Percentiles rank a stretch among this genome's conserved stretches.
Evolutionary conservation across 1,140 invertebrate genomes (phyloP).

Genomic region (Elysia chlorotica): DNA sequence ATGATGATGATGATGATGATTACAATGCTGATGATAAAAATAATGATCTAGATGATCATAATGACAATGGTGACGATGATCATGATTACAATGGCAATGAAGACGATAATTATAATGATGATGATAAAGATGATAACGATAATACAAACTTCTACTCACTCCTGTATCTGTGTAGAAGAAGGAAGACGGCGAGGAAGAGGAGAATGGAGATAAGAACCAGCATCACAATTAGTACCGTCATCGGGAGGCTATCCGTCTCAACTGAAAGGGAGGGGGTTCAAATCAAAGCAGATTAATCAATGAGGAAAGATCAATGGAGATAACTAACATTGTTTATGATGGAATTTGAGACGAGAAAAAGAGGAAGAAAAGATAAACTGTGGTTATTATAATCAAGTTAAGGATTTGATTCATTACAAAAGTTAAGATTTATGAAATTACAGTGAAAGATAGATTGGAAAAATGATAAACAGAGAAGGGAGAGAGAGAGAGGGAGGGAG

Average conservation of each 20-base stretch:
- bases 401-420: not conserved
- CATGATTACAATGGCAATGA: too few species aligned
- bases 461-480: too few species aligned
- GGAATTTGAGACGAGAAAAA: not conserved
- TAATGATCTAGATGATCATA: too few species aligned
- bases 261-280: too few species aligned
- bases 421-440: not conserved
- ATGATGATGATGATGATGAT: too few species aligned
- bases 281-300: not conserved
- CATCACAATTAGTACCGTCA: conserved; percentile 23
- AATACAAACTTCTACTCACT: conserved; percentile 23
- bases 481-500: too few species aligned
- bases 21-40: too few species aligned
- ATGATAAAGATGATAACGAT: too few species aligned
- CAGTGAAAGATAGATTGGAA: too few species aligned
- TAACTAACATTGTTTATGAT: not conserved
- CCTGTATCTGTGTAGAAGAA: conserved; percentile 15
- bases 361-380: not conserved
- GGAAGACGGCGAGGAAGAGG: conserved; percentile 19
- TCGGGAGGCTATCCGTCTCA: conserved; percentile 13
- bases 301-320: not conserved
- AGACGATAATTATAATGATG: too few species aligned
- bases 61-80: too few species aligned
- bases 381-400: not conserved
- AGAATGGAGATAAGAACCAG: conserved; percentile 15